Evolutionary conservation across 2,888 invertebrate species (phyloP).

Genomic region (Ecliptopera silaceata): DNA sequence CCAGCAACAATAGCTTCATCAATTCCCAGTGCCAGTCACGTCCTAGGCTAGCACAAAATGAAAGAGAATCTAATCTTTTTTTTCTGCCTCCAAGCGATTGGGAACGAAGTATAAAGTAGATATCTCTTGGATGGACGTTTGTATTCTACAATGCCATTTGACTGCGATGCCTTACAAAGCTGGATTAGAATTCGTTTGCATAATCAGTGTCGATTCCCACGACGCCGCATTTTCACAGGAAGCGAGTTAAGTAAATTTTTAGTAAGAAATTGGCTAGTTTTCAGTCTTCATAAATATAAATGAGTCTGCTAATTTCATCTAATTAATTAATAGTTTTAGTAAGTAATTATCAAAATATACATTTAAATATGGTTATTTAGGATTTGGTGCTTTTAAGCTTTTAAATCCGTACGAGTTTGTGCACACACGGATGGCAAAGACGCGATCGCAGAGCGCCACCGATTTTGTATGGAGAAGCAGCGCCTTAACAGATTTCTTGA

Average conservation of each 20-base stretch:
- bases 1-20: conserved; percentile 62
- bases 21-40: conserved; percentile 67
- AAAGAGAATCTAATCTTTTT: conserved; percentile 73
- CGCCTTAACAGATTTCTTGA: too few species aligned
- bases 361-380: too few species aligned
- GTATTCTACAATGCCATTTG: conserved; percentile 58
- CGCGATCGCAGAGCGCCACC: too few species aligned
- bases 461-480: too few species aligned
- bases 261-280: background rate
- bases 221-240: conserved; percentile 18
- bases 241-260: background rate
- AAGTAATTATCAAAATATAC: too few species aligned
- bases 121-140: conserved; percentile 53
- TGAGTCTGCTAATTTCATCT: too few species aligned
- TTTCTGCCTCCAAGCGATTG: conserved; percentile 64
- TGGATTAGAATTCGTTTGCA: conserved; percentile 67
- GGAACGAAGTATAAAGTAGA: conserved; percentile 59
- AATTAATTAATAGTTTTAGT: too few species aligned
- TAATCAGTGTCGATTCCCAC: conserved; percentile 54
- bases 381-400: too few species aligned
- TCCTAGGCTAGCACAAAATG: conserved; percentile 57
- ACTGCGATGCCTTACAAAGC: conserved; percentile 57
- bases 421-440: too few species aligned
- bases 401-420: too few species aligned
- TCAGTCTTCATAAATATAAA: too few species aligned